Conservation (phyloP, 2,888 invertebrate genomes). For the Tridacna crocea region DNA sequence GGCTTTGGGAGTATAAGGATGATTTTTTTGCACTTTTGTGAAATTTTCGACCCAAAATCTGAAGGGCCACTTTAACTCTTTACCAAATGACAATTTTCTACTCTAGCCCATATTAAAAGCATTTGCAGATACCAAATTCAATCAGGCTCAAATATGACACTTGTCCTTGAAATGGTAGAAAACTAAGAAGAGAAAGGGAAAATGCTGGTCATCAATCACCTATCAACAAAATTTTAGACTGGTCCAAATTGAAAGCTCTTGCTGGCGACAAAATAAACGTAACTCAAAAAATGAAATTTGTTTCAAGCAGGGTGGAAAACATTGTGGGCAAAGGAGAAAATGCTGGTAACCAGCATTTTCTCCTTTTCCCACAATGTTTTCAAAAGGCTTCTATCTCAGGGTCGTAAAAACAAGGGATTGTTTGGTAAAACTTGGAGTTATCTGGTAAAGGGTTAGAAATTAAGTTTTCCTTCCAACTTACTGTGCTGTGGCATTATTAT, state of each 20-base stretch:
- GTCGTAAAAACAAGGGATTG: background rate
- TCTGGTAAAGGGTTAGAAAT: background rate
- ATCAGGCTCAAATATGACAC: too few relatives aligned
- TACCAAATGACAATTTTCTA: background rate
- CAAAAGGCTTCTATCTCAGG: background rate
- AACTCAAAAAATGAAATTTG: too few relatives aligned
- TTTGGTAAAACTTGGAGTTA: background rate
- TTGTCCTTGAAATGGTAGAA: too few relatives aligned
- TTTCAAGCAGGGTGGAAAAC: background rate
- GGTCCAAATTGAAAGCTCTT: too few relatives aligned
- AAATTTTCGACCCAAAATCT: too few relatives aligned
- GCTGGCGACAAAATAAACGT: too few relatives aligned
- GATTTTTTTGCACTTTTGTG: too few relatives aligned
- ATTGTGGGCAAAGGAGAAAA: background rate
- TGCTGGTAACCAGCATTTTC: background rate
- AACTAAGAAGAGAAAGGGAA: too few relatives aligned
- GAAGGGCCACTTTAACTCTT: background rate
- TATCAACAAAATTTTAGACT: too few relatives aligned
- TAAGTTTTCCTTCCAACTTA: conserved; percentile 45
- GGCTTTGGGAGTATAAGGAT: too few relatives aligned
- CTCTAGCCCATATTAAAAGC: background rate
- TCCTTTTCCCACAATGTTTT: background rate
- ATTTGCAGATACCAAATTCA: too few relatives aligned
- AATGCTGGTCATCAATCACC: too few relatives aligned
- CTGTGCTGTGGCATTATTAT: conserved; percentile 69